These are phyloP conservation scores for Euwallacea similis DNA, from an alignment of 1,140 invertebrate species.

Conservation along the genomic window DNA sequence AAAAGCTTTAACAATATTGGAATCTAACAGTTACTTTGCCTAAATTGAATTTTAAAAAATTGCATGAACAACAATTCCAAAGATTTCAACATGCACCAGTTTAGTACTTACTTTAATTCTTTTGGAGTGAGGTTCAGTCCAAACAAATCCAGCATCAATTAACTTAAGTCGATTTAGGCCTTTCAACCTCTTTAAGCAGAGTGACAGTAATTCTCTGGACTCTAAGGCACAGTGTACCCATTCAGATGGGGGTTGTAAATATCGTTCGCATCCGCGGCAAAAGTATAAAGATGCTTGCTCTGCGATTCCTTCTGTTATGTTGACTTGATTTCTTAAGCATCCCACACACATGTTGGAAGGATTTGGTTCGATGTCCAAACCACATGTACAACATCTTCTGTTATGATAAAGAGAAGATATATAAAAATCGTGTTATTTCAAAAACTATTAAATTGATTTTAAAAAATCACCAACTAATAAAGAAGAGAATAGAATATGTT, in stretches of 20 bases:
- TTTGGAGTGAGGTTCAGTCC: conserved; percentile 99
- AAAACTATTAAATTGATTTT: background rate
- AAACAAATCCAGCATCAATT: conserved; percentile 95
- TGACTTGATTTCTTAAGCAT: conserved; percentile 86
- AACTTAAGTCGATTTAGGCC: conserved; percentile 87
- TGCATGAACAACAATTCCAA: too few relatives aligned
- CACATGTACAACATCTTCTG: conserved; percentile 78
- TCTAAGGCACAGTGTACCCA: conserved; percentile 91
- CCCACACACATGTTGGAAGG: conserved; percentile 96
- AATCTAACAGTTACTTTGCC: conserved; percentile 9
- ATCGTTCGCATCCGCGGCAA: conserved; percentile 92
- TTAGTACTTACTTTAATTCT: conserved; percentile 71
- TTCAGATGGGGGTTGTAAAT: conserved; percentile 88
- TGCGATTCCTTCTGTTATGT: conserved; percentile 95
- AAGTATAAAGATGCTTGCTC: conserved; percentile 90
- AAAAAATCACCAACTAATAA: background rate
- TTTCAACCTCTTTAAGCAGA: conserved; percentile 95
- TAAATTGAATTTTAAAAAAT: background rate
- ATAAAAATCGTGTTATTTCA: background rate
- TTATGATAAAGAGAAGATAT: conserved; percentile 1
- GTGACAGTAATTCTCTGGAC: conserved; percentile 86
- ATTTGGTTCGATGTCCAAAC: conserved; percentile 85
- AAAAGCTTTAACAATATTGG: too few relatives aligned
- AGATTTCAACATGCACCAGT: too few relatives aligned
- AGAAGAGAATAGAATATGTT: background rate